phyloP scores from a whole-genome alignment of 2,113 vertebrate genomes.

The Saimiri boliviensis region DNA sequence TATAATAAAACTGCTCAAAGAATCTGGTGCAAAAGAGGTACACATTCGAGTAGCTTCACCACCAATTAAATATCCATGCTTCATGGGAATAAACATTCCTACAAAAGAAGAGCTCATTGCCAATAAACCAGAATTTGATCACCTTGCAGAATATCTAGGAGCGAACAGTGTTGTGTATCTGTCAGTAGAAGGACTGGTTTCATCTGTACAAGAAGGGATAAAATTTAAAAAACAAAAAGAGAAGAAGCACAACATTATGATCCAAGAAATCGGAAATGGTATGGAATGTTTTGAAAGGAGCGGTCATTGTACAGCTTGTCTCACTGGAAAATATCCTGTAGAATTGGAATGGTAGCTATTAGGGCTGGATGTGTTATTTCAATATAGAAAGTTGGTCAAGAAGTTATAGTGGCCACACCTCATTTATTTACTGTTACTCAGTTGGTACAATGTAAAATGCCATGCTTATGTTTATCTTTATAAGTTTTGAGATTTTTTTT shows the following conservation, averaged over 20 bases:
- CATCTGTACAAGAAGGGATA: conserved; percentile 93
- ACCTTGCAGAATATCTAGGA: conserved; percentile 95
- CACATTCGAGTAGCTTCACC: conserved; percentile 98
- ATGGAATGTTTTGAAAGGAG: conserved; percentile 78
- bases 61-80: conserved; percentile 95
- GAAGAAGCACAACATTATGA: conserved; percentile 70
- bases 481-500: conserved; percentile 55
- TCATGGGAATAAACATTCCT: conserved; percentile 99
- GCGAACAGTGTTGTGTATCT: conserved; percentile 96
- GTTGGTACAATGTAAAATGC: conserved; percentile 50
- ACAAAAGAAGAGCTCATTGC: conserved; percentile 99
- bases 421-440: conserved; percentile 56
- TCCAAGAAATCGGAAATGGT: conserved; percentile 82
- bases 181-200: conserved; percentile 95
- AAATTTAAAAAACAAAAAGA: conserved; percentile 79
- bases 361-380: not conserved
- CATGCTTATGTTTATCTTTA: conserved; percentile 60
- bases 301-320: conserved; percentile 96
- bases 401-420: conserved; percentile 26
- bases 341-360: conserved; percentile 91
- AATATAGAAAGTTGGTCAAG: not conserved
- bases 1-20: conserved; percentile 97
- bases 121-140: conserved; percentile 95
- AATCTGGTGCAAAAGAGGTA: conserved; percentile 98
- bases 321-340: conserved; percentile 96